Conservation (phyloP, 2,113 vertebrate genomes). For the Agapornis roseicollis region DNA sequence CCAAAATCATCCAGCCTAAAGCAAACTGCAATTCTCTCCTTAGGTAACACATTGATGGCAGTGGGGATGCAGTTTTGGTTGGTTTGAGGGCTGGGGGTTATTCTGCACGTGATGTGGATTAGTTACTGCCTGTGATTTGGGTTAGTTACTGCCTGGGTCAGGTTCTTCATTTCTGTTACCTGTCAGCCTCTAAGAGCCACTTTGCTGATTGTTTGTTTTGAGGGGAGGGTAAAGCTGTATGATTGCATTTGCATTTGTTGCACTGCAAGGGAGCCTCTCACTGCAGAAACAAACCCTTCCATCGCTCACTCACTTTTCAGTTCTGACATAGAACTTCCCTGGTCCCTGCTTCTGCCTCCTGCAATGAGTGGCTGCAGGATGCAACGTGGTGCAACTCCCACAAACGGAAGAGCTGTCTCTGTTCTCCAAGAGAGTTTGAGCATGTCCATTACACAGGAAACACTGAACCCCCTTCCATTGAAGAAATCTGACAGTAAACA, state of each 20-base stretch:
- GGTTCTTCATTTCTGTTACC: not conserved
- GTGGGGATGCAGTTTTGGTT: not conserved
- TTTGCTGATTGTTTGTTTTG: not conserved
- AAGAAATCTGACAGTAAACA: not conserved
- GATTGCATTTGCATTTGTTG: conserved; percentile 18
- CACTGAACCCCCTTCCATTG: not conserved
- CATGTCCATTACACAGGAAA: not conserved
- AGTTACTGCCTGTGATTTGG: not conserved
- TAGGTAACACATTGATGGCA: not conserved
- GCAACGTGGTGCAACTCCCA: not conserved
- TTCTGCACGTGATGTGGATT: not conserved
- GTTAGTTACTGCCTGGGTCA: not conserved
- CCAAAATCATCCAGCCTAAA: not conserved
- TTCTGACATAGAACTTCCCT: not conserved
- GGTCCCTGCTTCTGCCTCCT: not conserved
- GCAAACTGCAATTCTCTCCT: not conserved
- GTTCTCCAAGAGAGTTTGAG: not conserved
- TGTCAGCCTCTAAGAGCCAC: not conserved
- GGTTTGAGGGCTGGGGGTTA: not conserved
- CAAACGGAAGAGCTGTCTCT: not conserved
- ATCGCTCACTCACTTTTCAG: not conserved
- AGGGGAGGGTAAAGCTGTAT: not conserved
- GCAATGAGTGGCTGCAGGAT: not conserved
- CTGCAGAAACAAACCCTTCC: not conserved
- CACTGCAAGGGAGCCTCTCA: not conserved